These are phyloP conservation scores for Cygnus atratus DNA, from an alignment of 2,113 vertebrate genomes.

Conservation along the genomic window DNA sequence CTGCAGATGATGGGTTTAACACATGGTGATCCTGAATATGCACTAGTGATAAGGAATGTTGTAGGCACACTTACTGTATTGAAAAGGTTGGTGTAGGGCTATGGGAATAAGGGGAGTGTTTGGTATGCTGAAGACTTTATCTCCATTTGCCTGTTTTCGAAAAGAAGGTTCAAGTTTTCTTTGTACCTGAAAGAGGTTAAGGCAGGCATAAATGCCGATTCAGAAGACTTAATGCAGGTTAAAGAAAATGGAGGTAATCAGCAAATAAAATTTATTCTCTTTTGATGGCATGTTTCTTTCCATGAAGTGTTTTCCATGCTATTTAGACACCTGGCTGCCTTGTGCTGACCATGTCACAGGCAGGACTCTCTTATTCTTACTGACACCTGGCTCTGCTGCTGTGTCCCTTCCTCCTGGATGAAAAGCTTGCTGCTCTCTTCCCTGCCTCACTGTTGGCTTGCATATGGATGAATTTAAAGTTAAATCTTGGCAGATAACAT, in stretches of 20 bases:
- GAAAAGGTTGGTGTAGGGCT: neutral
- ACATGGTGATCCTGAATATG: neutral
- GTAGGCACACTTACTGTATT: neutral
- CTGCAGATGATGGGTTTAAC: neutral
- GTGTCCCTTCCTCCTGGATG: neutral
- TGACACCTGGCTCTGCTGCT: neutral
- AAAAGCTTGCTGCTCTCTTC: neutral
- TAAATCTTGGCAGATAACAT: neutral
- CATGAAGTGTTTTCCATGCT: neutral
- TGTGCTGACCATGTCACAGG: neutral
- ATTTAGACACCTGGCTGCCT: neutral
- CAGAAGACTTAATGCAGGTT: neutral
- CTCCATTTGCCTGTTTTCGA: neutral
- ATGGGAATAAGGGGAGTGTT: neutral
- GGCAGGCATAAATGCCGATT: neutral
- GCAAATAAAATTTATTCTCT: neutral
- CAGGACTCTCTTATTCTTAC: neutral
- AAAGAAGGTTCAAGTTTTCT: neutral
- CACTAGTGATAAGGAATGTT: neutral
- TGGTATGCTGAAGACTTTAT: neutral
- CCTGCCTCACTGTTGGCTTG: neutral
- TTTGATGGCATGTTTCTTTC: neutral
- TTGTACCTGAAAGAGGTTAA: neutral
- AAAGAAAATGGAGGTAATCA: neutral
- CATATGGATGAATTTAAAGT: neutral